A percentile compares a stretch with the other conserved stretches of the same genome.
phyloP scores from a whole-genome alignment of 2,888 invertebrate species.

The Asteroscopus sphinx region DNA sequence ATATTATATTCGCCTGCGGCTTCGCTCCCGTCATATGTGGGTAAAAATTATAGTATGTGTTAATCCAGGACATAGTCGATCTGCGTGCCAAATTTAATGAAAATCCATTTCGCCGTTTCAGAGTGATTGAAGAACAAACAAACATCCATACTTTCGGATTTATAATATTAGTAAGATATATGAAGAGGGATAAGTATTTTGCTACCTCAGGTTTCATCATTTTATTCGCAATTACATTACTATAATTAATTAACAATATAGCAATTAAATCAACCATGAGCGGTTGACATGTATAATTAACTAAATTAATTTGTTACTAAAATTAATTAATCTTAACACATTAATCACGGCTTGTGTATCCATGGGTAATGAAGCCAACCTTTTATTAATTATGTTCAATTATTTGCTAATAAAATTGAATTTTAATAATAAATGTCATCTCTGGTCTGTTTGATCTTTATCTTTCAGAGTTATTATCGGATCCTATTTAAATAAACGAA shows the following conservation, averaged over 20 bases:
- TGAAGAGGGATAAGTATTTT: too few species aligned
- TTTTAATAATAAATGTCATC: slow-evolving; percentile 4
- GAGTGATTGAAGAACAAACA: too few species aligned
- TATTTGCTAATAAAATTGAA: background rate
- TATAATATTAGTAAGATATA: too few species aligned
- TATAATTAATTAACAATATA: slow-evolving; percentile 22
- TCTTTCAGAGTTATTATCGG: too few species aligned
- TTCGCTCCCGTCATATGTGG: too few species aligned
- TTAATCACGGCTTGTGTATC: slow-evolving; percentile 10
- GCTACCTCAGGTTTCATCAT: background rate
- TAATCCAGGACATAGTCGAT: too few species aligned
- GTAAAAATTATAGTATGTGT: too few species aligned
- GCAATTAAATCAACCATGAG: slow-evolving; percentile 30
- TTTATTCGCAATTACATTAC: slow-evolving; percentile 15
- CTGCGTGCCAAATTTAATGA: too few species aligned
- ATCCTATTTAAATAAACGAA: too few species aligned
- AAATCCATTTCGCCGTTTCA: too few species aligned
- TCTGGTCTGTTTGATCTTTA: background rate
- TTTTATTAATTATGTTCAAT: slow-evolving; percentile 13
- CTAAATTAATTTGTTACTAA: slow-evolving; percentile 45
- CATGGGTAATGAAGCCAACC: background rate
- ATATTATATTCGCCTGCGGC: too few species aligned
- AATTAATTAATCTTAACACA: slow-evolving; percentile 43
- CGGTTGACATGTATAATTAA: slow-evolving; percentile 34
- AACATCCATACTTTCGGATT: too few species aligned